phyloP scores from a whole-genome alignment of 1,140 invertebrate species.

The Sycobia sp. region DNA sequence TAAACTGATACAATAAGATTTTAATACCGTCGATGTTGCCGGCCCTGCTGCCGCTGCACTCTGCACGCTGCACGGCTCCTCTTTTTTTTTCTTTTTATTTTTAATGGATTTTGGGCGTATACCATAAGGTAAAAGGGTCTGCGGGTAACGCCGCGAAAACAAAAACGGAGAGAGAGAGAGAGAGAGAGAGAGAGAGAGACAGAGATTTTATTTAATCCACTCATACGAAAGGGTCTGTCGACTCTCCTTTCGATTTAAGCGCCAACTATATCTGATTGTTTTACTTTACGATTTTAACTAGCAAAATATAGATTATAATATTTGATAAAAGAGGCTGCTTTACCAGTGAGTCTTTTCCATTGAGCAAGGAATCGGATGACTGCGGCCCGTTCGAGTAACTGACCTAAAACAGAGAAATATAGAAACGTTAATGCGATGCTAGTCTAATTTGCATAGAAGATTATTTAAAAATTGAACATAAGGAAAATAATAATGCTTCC shows the following conservation, averaged over 20 bases:
- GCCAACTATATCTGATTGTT: slow-evolving; percentile 2
- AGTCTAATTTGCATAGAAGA: no score
- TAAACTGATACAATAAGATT: slow-evolving; percentile 35
- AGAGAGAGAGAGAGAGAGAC: no score
- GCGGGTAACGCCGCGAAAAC: not conserved
- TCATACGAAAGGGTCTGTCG: no score
- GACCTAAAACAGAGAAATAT: slow-evolving; percentile 25
- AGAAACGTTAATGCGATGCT: no score
- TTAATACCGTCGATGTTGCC: slow-evolving; percentile 16
- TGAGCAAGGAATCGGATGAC: slow-evolving; percentile 33
- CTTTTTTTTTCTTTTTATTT: slow-evolving; percentile 1
- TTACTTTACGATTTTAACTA: not conserved
- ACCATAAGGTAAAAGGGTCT: not conserved
- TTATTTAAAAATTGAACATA: no score
- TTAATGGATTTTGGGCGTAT: not conserved
- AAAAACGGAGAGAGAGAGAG: no score
- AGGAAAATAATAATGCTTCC: not conserved
- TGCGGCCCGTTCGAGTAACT: slow-evolving; percentile 33
- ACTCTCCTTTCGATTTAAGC: no score
- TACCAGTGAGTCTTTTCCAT: slow-evolving; percentile 36
- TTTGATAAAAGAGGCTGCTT: slow-evolving; percentile 22
- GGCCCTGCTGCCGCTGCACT: not conserved
- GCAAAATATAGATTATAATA: not conserved
- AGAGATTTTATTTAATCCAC: no score
- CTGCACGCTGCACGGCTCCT: not conserved